Conservation (phyloP, 2,888 invertebrate genomes). For the Vannuccia rotundouncinata region DNA sequence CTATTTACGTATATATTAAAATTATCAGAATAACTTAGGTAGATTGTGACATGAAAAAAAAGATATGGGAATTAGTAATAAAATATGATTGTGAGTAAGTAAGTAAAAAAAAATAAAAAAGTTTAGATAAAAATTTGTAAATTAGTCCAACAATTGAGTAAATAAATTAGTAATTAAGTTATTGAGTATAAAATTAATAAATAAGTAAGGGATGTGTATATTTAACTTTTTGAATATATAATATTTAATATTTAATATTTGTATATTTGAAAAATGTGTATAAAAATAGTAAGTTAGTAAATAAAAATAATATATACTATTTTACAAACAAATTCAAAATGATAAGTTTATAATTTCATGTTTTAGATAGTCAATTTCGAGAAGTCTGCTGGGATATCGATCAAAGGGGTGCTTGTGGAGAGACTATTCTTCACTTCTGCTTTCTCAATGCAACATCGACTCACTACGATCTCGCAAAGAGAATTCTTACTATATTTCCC, state of each 20-base stretch:
- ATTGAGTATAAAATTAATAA: too few relatives aligned
- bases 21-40: too few relatives aligned
- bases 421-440: slow-evolving; percentile 86
- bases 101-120: too few relatives aligned
- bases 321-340: too few relatives aligned
- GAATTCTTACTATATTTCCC: slow-evolving; percentile 81
- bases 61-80: too few relatives aligned
- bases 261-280: neutral
- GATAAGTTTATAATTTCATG: slow-evolving; percentile 44
- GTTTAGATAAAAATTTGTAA: too few relatives aligned
- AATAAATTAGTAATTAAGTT: too few relatives aligned
- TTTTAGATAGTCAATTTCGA: slow-evolving; percentile 62
- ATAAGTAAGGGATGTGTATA: neutral
- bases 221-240: neutral
- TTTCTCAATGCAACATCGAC: slow-evolving; percentile 80
- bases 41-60: too few relatives aligned
- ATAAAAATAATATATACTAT: too few relatives aligned
- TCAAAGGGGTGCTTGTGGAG: slow-evolving; percentile 88
- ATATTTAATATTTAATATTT: neutral
- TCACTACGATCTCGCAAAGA: slow-evolving; percentile 84
- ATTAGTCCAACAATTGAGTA: too few relatives aligned
- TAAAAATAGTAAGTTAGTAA: neutral
- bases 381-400: slow-evolving; percentile 84
- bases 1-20: too few relatives aligned
- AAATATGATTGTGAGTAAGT: too few relatives aligned